phyloP scores from a whole-genome alignment of 2,113 vertebrate genomes.

The Nyctibius bracteatus region DNA sequence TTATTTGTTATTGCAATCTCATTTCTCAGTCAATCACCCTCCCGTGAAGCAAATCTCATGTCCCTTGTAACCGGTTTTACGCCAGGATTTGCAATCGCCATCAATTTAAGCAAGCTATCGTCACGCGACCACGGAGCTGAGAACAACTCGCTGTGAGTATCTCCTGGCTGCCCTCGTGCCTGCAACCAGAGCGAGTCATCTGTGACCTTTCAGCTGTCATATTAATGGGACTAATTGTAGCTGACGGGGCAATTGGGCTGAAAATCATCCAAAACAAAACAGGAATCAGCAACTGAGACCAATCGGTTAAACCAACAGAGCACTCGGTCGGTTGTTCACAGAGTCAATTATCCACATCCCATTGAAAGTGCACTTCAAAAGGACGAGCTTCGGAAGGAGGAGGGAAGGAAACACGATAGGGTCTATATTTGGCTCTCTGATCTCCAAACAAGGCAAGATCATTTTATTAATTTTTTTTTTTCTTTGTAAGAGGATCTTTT shows the following conservation, averaged over 20 bases:
- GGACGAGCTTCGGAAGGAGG: slow-evolving; percentile 24
- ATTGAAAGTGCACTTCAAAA: slow-evolving; percentile 61
- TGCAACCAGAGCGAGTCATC: neutral
- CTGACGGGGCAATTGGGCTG: slow-evolving; percentile 37
- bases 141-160: neutral
- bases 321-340: neutral
- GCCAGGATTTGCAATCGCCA: neutral
- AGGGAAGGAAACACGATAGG: slow-evolving; percentile 41
- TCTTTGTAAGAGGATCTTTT: neutral
- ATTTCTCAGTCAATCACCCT: neutral
- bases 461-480: neutral
- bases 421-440: slow-evolving; percentile 53
- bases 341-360: slow-evolving; percentile 60
- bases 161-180: neutral
- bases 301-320: slow-evolving; percentile 40
- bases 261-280: slow-evolving; percentile 63
- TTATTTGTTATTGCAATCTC: neutral
- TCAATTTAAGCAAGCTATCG: neutral
- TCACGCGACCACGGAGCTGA: accelerated
- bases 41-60: neutral
- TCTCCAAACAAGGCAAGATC: slow-evolving; percentile 6
- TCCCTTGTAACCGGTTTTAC: neutral
- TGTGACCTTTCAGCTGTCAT: slow-evolving; percentile 23
- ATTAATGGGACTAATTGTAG: slow-evolving; percentile 36
- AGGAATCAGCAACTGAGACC: slow-evolving; percentile 39